Conservation (phyloP, 2,888 invertebrate genomes). For the Allygus modestus region DNA sequence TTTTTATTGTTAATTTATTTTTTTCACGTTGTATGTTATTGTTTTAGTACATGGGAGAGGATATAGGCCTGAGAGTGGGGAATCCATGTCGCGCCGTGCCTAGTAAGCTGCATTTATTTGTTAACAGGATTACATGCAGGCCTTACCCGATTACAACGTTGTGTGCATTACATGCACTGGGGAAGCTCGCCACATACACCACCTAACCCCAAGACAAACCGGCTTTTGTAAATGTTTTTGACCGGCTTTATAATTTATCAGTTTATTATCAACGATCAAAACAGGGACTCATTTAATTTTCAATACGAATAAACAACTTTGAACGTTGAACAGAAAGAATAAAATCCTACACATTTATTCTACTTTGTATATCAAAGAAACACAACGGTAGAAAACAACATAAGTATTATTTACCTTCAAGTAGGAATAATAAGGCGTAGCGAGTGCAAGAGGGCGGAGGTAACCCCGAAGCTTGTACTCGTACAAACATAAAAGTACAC, state of each 20-base stretch:
- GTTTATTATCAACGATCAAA: no score
- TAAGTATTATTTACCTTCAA: not conserved
- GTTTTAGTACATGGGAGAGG: no score
- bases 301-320: no score
- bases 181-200: no score
- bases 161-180: slow-evolving; percentile 41
- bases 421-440: slow-evolving; percentile 3
- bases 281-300: no score
- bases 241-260: no score
- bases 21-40: no score
- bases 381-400: not conserved
- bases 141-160: slow-evolving; percentile 38
- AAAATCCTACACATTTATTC: no score
- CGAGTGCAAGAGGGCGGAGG: not conserved
- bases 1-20: no score
- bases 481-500: slow-evolving; percentile 38
- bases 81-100: slow-evolving; percentile 6
- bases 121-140: slow-evolving; percentile 43
- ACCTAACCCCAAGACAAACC: no score
- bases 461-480: slow-evolving; percentile 2
- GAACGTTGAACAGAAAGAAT: no score
- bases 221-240: no score
- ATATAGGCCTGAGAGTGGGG: not conserved
- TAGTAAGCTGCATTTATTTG: slow-evolving; percentile 53
- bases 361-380: not conserved